phyloP scores from a whole-genome alignment of 35 echinoderm and acorn worm genomes.

The Diadema setosum region DNA sequence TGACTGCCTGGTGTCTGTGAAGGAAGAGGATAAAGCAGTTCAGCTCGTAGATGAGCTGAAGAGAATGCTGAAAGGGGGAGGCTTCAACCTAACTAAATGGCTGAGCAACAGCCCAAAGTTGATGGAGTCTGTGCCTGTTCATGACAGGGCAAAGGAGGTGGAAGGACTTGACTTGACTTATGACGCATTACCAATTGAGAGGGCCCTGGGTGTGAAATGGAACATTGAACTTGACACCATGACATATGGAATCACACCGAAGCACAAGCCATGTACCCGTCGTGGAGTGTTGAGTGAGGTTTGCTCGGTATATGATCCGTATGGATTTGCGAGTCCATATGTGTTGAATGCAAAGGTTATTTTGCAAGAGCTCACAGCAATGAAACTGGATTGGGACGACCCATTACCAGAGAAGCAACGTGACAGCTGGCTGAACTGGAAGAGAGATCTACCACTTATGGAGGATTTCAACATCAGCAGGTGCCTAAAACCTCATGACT shows the following conservation, averaged over 20 bases:
- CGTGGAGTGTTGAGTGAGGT: slow-evolving; percentile 34
- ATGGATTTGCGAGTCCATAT: slow-evolving; percentile 16
- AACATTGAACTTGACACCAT: not conserved
- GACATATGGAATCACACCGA: not conserved
- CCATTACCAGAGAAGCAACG: not conserved
- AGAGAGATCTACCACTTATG: not conserved
- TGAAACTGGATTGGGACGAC: slow-evolving; percentile 42
- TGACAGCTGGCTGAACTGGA: not conserved
- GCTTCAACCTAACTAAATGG: slow-evolving; percentile 64
- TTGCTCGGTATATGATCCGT: slow-evolving; percentile 41
- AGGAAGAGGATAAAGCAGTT: not conserved
- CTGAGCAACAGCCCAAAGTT: slow-evolving; percentile 35
- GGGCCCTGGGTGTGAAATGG: not conserved
- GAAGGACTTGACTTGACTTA: slow-evolving; percentile 47
- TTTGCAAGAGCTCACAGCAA: slow-evolving; percentile 24
- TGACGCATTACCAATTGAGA: slow-evolving; percentile 40
- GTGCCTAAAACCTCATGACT: slow-evolving; percentile 50
- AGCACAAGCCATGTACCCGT: not conserved
- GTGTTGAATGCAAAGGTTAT: slow-evolving; percentile 20
- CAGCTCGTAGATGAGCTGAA: not conserved
- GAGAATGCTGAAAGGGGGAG: slow-evolving; percentile 7
- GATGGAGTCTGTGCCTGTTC: not conserved
- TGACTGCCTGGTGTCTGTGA: slow-evolving; percentile 22
- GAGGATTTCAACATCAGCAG: slow-evolving; percentile 14
- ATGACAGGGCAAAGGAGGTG: slow-evolving; percentile 25